These are phyloP conservation scores for Nannoperca australis DNA, from an alignment of 2,797 vertebrate species.

Conservation along the genomic window DNA sequence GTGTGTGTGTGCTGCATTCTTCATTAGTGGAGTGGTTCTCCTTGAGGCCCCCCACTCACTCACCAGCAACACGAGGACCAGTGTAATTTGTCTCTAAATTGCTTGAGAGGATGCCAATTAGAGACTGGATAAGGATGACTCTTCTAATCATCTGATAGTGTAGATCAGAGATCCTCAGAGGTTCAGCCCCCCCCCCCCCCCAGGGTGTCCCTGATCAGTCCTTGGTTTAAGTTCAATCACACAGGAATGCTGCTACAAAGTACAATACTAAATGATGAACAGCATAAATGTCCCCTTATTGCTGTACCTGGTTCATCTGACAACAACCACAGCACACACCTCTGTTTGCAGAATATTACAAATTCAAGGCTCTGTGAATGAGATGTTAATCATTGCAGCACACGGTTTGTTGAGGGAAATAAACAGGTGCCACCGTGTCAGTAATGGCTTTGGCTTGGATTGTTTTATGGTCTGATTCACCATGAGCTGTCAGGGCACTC, in stretches of 20 bases:
- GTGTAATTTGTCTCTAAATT: slow-evolving; percentile 55
- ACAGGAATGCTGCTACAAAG: not conserved
- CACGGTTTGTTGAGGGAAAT: slow-evolving; percentile 18
- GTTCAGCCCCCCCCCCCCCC: not conserved
- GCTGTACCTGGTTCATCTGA: slow-evolving; percentile 18
- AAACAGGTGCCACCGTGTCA: slow-evolving; percentile 50
- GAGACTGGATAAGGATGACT: slow-evolving; percentile 11
- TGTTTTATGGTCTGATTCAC: slow-evolving; percentile 28
- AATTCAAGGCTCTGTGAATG: slow-evolving; percentile 47
- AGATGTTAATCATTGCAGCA: slow-evolving; percentile 46
- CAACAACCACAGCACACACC: slow-evolving; percentile 20
- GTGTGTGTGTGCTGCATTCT: slow-evolving; percentile 33
- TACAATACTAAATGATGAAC: not conserved
- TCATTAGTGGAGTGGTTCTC: slow-evolving; percentile 49
- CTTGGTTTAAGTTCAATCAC: slow-evolving; percentile 19
- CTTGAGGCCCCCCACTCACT: slow-evolving; percentile 14
- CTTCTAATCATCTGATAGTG: slow-evolving; percentile 22
- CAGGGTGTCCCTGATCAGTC: slow-evolving; percentile 17
- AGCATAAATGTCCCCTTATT: not conserved
- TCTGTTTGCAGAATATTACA: slow-evolving; percentile 37
- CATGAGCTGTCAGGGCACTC: slow-evolving; percentile 33
- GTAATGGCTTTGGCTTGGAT: slow-evolving; percentile 18
- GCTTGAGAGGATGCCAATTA: slow-evolving; percentile 52
- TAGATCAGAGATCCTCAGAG: slow-evolving; percentile 19
- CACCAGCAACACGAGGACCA: slow-evolving; percentile 28